Evolutionary conservation across 2,888 invertebrate genomes (phyloP).

Genomic region (Lypha dubia): DNA sequence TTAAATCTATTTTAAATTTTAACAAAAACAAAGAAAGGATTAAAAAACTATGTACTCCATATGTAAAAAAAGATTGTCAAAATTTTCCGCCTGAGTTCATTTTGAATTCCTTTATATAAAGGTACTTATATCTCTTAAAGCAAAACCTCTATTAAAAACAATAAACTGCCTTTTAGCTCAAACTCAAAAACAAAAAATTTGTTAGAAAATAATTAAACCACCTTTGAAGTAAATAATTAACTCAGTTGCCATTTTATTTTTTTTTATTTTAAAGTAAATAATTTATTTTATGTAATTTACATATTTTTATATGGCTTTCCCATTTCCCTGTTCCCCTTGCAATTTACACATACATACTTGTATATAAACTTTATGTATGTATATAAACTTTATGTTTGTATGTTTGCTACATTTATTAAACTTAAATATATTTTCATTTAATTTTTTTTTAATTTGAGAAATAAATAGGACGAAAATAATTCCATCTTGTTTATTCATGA

Average conservation of each 20-base stretch:
- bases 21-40: slow-evolving; percentile 24
- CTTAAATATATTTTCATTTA: slow-evolving; percentile 20
- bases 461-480: slow-evolving; percentile 25
- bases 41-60: slow-evolving; percentile 11
- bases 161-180: slow-evolving; percentile 68
- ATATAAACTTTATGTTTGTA: slow-evolving; percentile 47
- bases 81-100: slow-evolving; percentile 63
- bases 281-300: slow-evolving; percentile 30
- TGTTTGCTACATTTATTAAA: slow-evolving; percentile 45
- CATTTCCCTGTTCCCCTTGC: background rate
- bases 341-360: slow-evolving; percentile 22
- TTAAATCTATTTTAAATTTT: slow-evolving; percentile 27
- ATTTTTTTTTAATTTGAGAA: slow-evolving; percentile 4
- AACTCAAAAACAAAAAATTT: slow-evolving; percentile 38
- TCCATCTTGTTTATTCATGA: background rate
- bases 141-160: slow-evolving; percentile 43
- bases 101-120: slow-evolving; percentile 25
- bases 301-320: slow-evolving; percentile 18
- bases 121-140: too few relatives aligned
- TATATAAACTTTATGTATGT: slow-evolving; percentile 50
- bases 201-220: slow-evolving; percentile 48
- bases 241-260: slow-evolving; percentile 66
- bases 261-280: slow-evolving; percentile 40
- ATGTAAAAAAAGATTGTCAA: slow-evolving; percentile 32
- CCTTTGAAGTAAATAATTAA: slow-evolving; percentile 52